These are phyloP conservation scores for Perccottus glenii DNA, from an alignment of 2,113 vertebrate species.

Conservation along the genomic window DNA sequence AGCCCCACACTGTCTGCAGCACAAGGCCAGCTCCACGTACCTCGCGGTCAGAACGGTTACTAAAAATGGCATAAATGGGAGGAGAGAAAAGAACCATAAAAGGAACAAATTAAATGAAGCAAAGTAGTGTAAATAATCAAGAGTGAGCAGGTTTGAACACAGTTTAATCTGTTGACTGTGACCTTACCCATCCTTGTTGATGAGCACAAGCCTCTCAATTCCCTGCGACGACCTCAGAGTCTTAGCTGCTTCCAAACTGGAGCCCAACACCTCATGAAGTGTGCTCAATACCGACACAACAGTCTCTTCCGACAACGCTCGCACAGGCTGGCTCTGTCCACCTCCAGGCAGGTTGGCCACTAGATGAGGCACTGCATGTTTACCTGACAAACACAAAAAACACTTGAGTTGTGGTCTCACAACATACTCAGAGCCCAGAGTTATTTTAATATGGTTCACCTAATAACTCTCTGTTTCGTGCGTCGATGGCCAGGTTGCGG, in stretches of 20 bases:
- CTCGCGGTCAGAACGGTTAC: slow-evolving; percentile 93
- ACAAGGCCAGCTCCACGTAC: slow-evolving; percentile 90
- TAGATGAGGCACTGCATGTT: slow-evolving; percentile 88
- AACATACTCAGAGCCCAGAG: neutral
- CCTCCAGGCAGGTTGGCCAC: slow-evolving; percentile 89
- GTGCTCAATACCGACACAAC: slow-evolving; percentile 92
- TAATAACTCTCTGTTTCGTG: slow-evolving; percentile 90
- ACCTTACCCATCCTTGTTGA: slow-evolving; percentile 90
- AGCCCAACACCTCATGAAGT: slow-evolving; percentile 89
- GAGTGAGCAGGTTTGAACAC: too few relatives aligned
- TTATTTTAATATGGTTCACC: slow-evolving; percentile 76
- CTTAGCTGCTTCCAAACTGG: slow-evolving; percentile 91
- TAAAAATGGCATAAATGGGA: slow-evolving; percentile 39
- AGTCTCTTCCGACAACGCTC: slow-evolving; percentile 86
- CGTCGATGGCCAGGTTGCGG: slow-evolving; percentile 92
- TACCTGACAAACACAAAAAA: slow-evolving; percentile 74
- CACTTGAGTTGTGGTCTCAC: neutral
- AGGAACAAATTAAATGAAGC: neutral
- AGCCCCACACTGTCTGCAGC: slow-evolving; percentile 93
- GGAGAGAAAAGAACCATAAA: neutral
- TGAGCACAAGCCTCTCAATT: slow-evolving; percentile 92
- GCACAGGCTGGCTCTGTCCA: slow-evolving; percentile 86
- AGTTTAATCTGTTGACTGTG: too few relatives aligned
- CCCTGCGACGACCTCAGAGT: slow-evolving; percentile 89
- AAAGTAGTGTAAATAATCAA: too few relatives aligned